A percentile compares a stretch with the other conserved stretches of the same genome.
phyloP scores from a whole-genome alignment of 64 coral and sea anemone genomes.

The Stichodactyla mertensii region DNA sequence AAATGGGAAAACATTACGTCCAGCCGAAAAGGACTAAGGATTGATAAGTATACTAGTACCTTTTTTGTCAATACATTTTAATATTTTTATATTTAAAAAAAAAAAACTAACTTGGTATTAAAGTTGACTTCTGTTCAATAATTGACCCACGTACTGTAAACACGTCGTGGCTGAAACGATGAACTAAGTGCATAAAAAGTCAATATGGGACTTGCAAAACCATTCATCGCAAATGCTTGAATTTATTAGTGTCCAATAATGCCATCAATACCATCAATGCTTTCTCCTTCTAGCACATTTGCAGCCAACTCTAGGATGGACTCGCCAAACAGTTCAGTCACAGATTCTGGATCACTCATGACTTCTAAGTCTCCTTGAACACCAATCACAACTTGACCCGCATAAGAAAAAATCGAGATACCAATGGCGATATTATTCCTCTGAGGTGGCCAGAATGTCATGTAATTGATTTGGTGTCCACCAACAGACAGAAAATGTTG shows the following conservation, averaged over 20 bases:
- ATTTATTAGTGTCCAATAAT: not conserved
- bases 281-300: slow-evolving; percentile 13
- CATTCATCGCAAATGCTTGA: no score
- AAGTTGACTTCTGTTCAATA: no score
- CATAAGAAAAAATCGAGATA: slow-evolving; percentile 71
- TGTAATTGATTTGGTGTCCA: slow-evolving; percentile 33
- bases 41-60: no score
- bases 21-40: no score
- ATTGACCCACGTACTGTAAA: no score
- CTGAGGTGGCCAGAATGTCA: slow-evolving; percentile 87
- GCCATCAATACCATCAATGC: not conserved
- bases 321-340: slow-evolving; percentile 61
- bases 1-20: no score
- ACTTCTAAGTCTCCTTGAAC: slow-evolving; percentile 57
- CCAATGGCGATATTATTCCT: slow-evolving; percentile 68
- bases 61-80: no score
- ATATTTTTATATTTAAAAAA: no score
- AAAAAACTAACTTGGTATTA: no score
- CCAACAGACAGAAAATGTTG: slow-evolving; percentile 25
- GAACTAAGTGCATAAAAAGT: no score
- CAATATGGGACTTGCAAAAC: no score
- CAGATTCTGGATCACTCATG: slow-evolving; percentile 59
- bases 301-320: slow-evolving; percentile 54
- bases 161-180: no score
- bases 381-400: slow-evolving; percentile 66